These are phyloP conservation scores for Strix aluco DNA, from an alignment of 2,113 vertebrate species.

Conservation along the genomic window DNA sequence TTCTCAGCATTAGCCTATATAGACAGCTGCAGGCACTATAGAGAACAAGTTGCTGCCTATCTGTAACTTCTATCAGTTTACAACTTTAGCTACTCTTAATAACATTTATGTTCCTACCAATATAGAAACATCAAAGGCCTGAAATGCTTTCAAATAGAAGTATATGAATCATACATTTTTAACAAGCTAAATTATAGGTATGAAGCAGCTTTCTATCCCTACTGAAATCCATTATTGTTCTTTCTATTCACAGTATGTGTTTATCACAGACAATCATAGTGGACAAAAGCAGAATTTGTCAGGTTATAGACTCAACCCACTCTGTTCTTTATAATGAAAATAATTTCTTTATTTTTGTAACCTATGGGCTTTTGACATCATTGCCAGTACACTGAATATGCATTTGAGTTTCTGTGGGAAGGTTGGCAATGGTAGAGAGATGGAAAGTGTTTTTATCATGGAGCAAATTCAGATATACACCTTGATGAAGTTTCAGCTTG, in stretches of 20 bases:
- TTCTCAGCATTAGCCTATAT: background rate
- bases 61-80: background rate
- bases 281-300: background rate
- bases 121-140: background rate
- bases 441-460: background rate
- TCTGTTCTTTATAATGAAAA: background rate
- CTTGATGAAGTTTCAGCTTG: background rate
- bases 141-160: constrained; percentile 9
- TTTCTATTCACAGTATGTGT: background rate
- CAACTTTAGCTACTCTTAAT: background rate
- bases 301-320: background rate
- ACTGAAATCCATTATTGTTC: background rate
- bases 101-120: background rate
- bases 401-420: background rate
- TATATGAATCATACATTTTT: background rate
- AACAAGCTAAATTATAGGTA: constrained; percentile 21
- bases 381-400: background rate
- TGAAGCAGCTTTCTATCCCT: background rate
- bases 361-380: background rate
- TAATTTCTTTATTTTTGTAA: background rate
- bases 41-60: background rate
- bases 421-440: background rate
- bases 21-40: background rate
- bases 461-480: background rate
- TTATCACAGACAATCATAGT: background rate